Evolutionary conservation across 2,888 invertebrate species (phyloP).

Genomic region (Cheilosia soror): DNA sequence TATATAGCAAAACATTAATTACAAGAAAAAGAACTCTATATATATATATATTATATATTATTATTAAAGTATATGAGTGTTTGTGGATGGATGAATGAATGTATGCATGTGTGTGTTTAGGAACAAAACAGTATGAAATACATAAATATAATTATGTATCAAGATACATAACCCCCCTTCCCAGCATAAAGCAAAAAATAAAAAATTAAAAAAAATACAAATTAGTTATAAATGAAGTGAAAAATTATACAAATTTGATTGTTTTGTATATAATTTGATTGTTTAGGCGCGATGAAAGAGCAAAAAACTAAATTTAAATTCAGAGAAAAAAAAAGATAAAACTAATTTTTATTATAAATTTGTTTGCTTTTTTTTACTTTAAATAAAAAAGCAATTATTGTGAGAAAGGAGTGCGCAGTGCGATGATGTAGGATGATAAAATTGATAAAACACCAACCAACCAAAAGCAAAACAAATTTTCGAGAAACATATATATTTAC

Average conservation of each 20-base stretch:
- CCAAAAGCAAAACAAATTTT: slow-evolving; percentile 6
- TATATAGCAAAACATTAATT: slow-evolving; percentile 46
- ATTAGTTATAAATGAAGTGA: slow-evolving; percentile 46
- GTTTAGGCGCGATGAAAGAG: slow-evolving; percentile 24
- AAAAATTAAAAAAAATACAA: slow-evolving; percentile 39
- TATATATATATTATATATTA: slow-evolving; percentile 11
- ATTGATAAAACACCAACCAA: slow-evolving; percentile 17
- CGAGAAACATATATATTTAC: slow-evolving; percentile 9
- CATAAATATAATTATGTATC: slow-evolving; percentile 1
- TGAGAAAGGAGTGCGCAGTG: slow-evolving; percentile 52
- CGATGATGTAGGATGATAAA: slow-evolving; percentile 48
- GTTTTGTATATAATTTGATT: slow-evolving; percentile 31
- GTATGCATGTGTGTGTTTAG: slow-evolving; percentile 17
- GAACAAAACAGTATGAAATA: slow-evolving; percentile 30
- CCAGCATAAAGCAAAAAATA: slow-evolving; percentile 7
- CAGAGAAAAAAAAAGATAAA: not conserved
- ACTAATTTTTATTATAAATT: slow-evolving; percentile 1
- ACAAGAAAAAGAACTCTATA: slow-evolving; percentile 29
- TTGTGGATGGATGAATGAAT: slow-evolving; percentile 20
- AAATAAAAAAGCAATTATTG: slow-evolving; percentile 13
- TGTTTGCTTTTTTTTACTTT: slow-evolving; percentile 11
- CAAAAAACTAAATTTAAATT: not conserved
- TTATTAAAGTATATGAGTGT: slow-evolving; percentile 16
- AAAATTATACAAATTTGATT: slow-evolving; percentile 43
- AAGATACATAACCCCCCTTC: not conserved